A percentile compares a stretch with the other conserved stretches of the same genome.
Conservation (phyloP, 2,888 invertebrate genomes). For the Ornithoptera priamus region DNA sequence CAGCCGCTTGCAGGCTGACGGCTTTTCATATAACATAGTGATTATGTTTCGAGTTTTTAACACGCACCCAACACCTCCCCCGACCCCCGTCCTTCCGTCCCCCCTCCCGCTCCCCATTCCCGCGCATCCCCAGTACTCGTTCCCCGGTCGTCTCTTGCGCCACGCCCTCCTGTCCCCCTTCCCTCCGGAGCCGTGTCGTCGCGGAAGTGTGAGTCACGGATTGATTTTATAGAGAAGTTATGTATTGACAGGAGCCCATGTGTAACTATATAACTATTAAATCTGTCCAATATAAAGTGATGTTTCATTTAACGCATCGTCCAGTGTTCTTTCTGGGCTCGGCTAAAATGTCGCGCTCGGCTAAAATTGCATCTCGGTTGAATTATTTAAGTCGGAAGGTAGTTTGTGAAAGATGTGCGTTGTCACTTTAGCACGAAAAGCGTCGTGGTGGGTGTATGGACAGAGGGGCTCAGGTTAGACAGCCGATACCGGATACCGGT, state of each 20-base stretch:
- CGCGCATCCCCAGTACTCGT: constrained; percentile 4
- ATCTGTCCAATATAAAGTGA: constrained; percentile 66
- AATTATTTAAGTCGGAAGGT: too few relatives aligned
- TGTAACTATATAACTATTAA: constrained; percentile 75
- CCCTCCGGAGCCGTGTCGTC: constrained; percentile 2
- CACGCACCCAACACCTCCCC: constrained; percentile 47
- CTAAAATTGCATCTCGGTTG: too few relatives aligned
- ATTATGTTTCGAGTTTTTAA: constrained; percentile 75
- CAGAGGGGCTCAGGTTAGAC: too few relatives aligned
- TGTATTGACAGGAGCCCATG: constrained; percentile 63
- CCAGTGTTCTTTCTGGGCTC: too few relatives aligned
- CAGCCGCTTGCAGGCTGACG: constrained; percentile 50
- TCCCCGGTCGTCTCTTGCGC: background rate
- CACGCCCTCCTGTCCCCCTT: background rate
- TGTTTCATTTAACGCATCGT: constrained; percentile 47
- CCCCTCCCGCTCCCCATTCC: constrained; percentile 21
- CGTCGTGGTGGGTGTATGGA: too few relatives aligned
- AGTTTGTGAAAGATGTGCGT: too few relatives aligned
- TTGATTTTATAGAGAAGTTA: constrained; percentile 41
- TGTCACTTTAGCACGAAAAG: too few relatives aligned
- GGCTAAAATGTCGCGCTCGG: too few relatives aligned
- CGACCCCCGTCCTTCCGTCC: constrained; percentile 8
- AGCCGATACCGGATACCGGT: too few relatives aligned
- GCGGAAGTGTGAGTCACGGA: background rate
- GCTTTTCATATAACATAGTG: constrained; percentile 75